phyloP scores from a whole-genome alignment of 2,113 vertebrate genomes.

The Falcunculus frontatus region DNA sequence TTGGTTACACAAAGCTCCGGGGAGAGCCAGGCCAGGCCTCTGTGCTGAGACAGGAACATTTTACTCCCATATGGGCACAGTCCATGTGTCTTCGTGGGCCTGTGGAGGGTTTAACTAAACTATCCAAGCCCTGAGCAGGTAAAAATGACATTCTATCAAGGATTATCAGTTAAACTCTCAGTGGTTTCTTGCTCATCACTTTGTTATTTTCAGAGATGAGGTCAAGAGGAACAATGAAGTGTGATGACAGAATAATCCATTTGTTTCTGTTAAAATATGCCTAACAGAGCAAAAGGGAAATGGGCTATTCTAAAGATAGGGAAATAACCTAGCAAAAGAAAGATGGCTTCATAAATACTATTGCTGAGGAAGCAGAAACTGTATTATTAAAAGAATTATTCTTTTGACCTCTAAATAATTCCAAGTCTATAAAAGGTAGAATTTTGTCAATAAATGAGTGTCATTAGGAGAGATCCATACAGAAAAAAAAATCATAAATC shows the following conservation, averaged over 20 bases:
- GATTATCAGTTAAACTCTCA: background rate
- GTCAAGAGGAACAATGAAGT: conserved; percentile 40
- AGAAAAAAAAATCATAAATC: conserved; percentile 30
- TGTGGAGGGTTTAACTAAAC: background rate
- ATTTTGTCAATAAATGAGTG: conserved; percentile 58
- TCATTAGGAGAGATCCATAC: conserved; percentile 55
- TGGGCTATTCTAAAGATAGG: conserved; percentile 44
- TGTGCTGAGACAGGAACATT: background rate
- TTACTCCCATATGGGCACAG: background rate
- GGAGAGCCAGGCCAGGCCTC: background rate
- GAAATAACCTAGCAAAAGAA: conserved; percentile 54
- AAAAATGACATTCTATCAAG: background rate
- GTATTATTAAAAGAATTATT: conserved; percentile 65
- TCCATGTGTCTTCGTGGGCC: background rate
- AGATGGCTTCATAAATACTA: conserved; percentile 61
- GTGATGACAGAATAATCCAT: conserved; percentile 27
- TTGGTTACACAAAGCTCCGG: background rate
- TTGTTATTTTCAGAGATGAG: conserved; percentile 30
- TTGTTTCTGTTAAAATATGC: conserved; percentile 51
- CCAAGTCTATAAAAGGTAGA: conserved; percentile 46
- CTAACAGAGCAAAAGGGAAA: conserved; percentile 37
- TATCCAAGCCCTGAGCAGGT: background rate
- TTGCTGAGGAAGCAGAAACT: conserved; percentile 55
- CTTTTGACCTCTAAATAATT: conserved; percentile 67
- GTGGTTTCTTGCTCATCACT: conserved; percentile 9